Evolutionary conservation across 2,797 vertebrate species (phyloP).

Genomic region (Orientallactaga sibirica): DNA sequence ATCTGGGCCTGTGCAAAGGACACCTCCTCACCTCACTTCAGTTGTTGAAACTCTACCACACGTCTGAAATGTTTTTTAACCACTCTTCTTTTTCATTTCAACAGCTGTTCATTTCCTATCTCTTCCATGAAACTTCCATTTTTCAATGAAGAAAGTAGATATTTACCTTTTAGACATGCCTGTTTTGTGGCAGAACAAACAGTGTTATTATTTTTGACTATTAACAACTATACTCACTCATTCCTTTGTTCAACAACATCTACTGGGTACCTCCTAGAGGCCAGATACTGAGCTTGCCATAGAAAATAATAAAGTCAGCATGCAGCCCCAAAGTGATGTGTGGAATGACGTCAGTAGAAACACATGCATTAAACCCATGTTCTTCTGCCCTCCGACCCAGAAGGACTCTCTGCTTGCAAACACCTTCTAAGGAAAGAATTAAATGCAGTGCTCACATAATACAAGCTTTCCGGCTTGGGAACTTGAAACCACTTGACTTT

Average conservation of each 20-base stretch:
- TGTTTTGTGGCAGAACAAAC: background rate
- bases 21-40: background rate
- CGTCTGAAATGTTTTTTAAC: background rate
- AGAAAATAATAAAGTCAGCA: constrained; percentile 44
- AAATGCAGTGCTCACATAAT: constrained; percentile 63
- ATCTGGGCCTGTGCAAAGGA: background rate
- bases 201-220: constrained; percentile 31
- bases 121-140: constrained; percentile 35
- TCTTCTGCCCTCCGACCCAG: constrained; percentile 61
- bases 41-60: background rate
- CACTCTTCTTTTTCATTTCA: constrained; percentile 26
- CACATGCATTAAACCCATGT: background rate
- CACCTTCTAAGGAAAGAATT: constrained; percentile 62
- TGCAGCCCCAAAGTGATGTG: background rate
- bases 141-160: background rate
- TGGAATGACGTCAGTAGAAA: constrained; percentile 53
- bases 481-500: constrained; percentile 67
- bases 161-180: background rate
- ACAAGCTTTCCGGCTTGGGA: constrained; percentile 60
- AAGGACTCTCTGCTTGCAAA: constrained; percentile 69
- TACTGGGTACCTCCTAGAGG: constrained; percentile 39
- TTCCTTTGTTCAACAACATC: constrained; percentile 35
- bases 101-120: background rate
- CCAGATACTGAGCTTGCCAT: background rate
- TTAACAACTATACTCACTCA: constrained; percentile 28